A percentile compares a stretch with the other conserved stretches of the same genome.
These are phyloP conservation scores for Laothoe populi DNA, from an alignment of 2,888 invertebrate species.

Conservation along the genomic window DNA sequence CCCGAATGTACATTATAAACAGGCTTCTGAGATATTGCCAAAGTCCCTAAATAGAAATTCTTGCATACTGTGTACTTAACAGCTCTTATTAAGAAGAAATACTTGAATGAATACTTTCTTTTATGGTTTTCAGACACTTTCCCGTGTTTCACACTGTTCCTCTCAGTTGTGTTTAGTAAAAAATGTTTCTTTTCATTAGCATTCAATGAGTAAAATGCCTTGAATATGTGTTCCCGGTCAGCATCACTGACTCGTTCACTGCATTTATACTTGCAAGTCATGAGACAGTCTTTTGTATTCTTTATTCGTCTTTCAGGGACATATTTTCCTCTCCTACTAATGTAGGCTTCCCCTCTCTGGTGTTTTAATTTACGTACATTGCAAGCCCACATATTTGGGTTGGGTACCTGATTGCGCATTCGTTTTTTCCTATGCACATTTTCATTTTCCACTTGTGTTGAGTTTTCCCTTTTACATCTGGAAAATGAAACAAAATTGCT, in stretches of 20 bases:
- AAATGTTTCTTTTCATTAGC: constrained; percentile 77
- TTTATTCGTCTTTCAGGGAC: constrained; percentile 68
- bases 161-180: constrained; percentile 72
- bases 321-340: constrained; percentile 71
- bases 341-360: constrained; percentile 74
- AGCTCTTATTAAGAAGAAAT: constrained; percentile 70
- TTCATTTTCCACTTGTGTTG: constrained; percentile 38
- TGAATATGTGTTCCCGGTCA: constrained; percentile 72
- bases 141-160: constrained; percentile 61
- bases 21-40: constrained; percentile 77
- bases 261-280: constrained; percentile 72
- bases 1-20: constrained; percentile 76
- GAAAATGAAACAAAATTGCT: constrained; percentile 35
- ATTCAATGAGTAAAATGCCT: constrained; percentile 73
- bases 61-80: constrained; percentile 71
- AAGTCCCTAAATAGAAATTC: constrained; percentile 75
- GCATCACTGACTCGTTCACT: constrained; percentile 67
- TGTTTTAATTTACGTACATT: constrained; percentile 74
- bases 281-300: constrained; percentile 72
- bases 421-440: constrained; percentile 46
- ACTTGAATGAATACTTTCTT: constrained; percentile 71
- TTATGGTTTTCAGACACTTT: constrained; percentile 50
- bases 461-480: constrained; percentile 53
- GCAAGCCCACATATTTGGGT: constrained; percentile 74
- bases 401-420: constrained; percentile 57